Evolutionary conservation across 1,140 invertebrate genomes (phyloP).

Genomic region (Hyposmocoma kahamanoa): DNA sequence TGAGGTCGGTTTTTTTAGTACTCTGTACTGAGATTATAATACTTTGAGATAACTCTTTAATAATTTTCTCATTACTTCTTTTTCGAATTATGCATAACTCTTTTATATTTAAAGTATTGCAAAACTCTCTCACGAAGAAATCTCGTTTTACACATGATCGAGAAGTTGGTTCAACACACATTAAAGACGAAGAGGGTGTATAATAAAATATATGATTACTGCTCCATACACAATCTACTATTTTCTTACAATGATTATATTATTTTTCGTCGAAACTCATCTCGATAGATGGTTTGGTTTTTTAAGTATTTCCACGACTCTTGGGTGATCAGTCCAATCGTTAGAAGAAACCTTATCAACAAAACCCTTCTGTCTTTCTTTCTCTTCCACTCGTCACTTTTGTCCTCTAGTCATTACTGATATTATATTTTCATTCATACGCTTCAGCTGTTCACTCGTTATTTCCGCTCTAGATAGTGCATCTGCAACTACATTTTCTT

Average conservation of each 20-base stretch:
- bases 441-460: not conserved
- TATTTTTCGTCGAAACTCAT: not conserved
- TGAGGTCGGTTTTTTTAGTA: no score
- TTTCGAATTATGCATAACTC: not conserved
- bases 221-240: not conserved
- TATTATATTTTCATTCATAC: not conserved
- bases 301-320: no score
- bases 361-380: no score
- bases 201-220: not conserved
- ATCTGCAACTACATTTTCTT: not conserved
- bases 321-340: no score
- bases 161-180: not conserved
- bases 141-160: not conserved
- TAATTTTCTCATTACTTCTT: not conserved
- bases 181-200: not conserved
- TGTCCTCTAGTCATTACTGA: not conserved
- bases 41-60: not conserved
- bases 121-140: not conserved
- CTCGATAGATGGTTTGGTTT: not conserved
- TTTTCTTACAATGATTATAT: not conserved
- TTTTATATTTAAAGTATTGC: not conserved
- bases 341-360: no score
- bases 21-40: no score
- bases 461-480: no score
- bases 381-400: not conserved